Evolutionary conservation across 2,888 invertebrate genomes (phyloP), one percentile per base, ranked within the genome.

Genomic region (Horisme vitalbata): DNA sequence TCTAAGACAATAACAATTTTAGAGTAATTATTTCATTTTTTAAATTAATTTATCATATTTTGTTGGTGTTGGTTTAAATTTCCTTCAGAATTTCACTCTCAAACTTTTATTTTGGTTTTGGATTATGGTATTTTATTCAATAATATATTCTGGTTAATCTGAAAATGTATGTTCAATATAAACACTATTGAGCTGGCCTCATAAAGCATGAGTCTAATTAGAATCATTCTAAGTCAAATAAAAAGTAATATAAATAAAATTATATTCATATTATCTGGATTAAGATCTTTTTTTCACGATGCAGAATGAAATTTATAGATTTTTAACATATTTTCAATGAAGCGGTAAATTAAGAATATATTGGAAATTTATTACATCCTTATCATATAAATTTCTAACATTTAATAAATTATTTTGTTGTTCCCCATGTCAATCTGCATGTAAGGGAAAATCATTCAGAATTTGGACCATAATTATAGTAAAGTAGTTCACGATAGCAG

Each of bases 391-490:
- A n/a, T 28, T 8, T 4, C 9, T n/a, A 26, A 24, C n/a, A 21
- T 27, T 27, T 32, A 13, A 37, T 9, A n/a, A 10, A 20, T 10
- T 2, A 9, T 23, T 28, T 34, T 20, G 11, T 20, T 20, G 1
- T 21, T 23, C 1, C n/a, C 23, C n/a, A 13, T 23, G 21, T 21
- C 7, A 15, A 9, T 11, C n/a, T n/a, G n/a, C n/a, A 23, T 32
- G 9, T 28, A 15, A 28, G 20, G 6, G 9, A n/a, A 26, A 38
- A 38, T 15, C 9, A 38, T 30, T 39, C 26, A 30, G 71, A 74
- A 79, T 72, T 79, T 64, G 84, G 84, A 84, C 83, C 84, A 84
- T 80, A n/a, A n/a, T n/a, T n/a, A 78, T 78, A 83, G 76, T 75
- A 59, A 76, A 57, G 57, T 82, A 82, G 75, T 61, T 56, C 51